A percentile compares a stretch with the other conserved stretches of the same genome.
Conservation (phyloP, 1,140 invertebrate species). For the Ylistrum balloti region DNA sequence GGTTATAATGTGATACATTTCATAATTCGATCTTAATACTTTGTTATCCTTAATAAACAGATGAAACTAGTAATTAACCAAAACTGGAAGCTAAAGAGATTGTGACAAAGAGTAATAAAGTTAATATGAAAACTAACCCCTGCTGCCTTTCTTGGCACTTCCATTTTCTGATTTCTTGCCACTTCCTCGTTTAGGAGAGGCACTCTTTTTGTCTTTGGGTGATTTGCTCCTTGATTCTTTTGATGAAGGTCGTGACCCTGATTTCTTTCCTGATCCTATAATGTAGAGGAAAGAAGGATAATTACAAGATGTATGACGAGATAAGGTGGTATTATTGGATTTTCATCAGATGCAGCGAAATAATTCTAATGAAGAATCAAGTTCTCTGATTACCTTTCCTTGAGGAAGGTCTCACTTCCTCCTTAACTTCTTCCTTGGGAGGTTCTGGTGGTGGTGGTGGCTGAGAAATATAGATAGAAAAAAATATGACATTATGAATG, state of each 20-base stretch:
- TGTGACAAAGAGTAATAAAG: no score
- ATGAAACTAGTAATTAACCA: neutral
- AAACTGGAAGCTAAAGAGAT: neutral
- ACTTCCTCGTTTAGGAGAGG: conserved; percentile 74
- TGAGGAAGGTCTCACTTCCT: conserved; percentile 67
- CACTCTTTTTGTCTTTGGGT: conserved; percentile 70
- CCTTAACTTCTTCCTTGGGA: conserved; percentile 72
- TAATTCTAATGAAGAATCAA: no score
- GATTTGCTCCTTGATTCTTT: conserved; percentile 70
- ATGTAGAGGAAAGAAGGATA: neutral
- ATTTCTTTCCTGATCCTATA: conserved; percentile 69
- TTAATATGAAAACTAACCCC: conserved; percentile 55
- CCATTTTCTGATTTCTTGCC: conserved; percentile 69
- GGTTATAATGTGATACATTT: no score
- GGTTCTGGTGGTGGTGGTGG: conserved; percentile 71
- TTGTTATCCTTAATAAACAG: no score
- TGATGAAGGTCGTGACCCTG: conserved; percentile 62
- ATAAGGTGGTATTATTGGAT: neutral
- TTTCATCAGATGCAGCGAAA: no score
- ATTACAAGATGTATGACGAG: neutral
- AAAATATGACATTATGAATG: no score
- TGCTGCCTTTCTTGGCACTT: conserved; percentile 71
- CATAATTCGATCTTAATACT: no score
- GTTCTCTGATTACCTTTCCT: conserved; percentile 64
- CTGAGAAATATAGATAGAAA: conserved; percentile 56